A percentile compares a stretch with the other conserved stretches of the same genome.
phyloP scores from a whole-genome alignment of 2,113 vertebrate species.

The Alligator mississippiensis region DNA sequence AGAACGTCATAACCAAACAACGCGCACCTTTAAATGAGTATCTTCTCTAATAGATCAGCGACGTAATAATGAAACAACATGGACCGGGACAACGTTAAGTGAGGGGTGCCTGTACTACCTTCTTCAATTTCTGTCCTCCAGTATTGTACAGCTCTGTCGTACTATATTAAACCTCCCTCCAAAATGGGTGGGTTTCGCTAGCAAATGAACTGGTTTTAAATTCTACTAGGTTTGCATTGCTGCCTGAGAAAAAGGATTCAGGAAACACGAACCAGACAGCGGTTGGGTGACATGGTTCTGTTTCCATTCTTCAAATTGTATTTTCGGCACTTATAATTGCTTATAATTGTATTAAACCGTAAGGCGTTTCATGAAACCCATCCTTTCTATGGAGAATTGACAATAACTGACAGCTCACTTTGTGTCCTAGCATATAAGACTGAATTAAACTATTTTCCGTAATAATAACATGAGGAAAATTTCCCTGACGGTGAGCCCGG shows the following conservation, averaged over 20 bases:
- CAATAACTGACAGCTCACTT: neutral
- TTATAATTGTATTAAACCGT: neutral
- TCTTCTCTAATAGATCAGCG: too few species aligned
- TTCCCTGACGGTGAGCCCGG: neutral
- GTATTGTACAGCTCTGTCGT: neutral
- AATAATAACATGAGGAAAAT: neutral
- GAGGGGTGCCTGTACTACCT: neutral
- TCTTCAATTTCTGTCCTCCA: neutral
- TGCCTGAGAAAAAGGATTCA: neutral
- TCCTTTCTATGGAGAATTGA: neutral
- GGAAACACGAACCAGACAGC: neutral
- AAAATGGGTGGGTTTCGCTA: too few species aligned
- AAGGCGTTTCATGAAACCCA: neutral
- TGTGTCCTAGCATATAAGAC: neutral
- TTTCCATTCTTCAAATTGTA: neutral
- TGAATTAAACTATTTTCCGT: neutral
- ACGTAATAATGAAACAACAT: too few species aligned
- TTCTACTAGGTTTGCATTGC: neutral
- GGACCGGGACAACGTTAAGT: too few species aligned
- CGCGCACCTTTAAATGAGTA: too few species aligned
- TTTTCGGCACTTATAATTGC: neutral
- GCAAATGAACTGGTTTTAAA: fast-evolving
- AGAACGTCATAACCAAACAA: too few species aligned
- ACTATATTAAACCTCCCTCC: neutral
- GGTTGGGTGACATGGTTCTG: neutral